These are phyloP conservation scores for Antheraea mylitta DNA, from an alignment of 1,140 invertebrate genomes.

Conservation along the genomic window DNA sequence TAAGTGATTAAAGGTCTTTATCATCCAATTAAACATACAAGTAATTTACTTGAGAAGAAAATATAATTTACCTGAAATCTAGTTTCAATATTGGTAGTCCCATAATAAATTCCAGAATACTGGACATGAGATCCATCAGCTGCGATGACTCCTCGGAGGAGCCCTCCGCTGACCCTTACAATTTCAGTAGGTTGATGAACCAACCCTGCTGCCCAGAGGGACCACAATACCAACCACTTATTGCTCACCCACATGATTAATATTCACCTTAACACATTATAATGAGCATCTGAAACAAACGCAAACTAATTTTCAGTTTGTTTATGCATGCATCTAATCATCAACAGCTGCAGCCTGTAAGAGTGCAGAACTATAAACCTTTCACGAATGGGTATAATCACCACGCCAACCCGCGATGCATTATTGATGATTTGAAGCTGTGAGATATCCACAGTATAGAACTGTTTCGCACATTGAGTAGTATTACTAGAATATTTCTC, in stretches of 20 bases:
- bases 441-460: too few species aligned
- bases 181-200: conserved; percentile 45
- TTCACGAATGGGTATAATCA: too few species aligned
- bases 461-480: too few species aligned
- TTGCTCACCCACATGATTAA: conserved; percentile 8
- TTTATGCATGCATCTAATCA: not conserved
- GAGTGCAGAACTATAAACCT: too few species aligned
- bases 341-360: too few species aligned
- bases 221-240: conserved; percentile 60
- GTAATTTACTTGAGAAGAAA: not conserved
- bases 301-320: not conserved
- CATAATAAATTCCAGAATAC: conserved; percentile 52
- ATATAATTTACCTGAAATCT: conserved; percentile 48
- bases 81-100: conserved; percentile 22
- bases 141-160: conserved; percentile 41
- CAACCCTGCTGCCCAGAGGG: conserved; percentile 54
- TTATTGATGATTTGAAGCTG: too few species aligned
- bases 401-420: too few species aligned
- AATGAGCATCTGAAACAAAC: not conserved
- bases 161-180: conserved; percentile 36
- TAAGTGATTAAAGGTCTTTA: not conserved
- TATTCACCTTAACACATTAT: not conserved
- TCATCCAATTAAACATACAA: not conserved
- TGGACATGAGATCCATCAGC: conserved; percentile 41
- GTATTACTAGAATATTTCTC: too few species aligned